These are phyloP conservation scores for Rhamnusium bicolor DNA, from an alignment of 2,888 invertebrate genomes.

Conservation along the genomic window DNA sequence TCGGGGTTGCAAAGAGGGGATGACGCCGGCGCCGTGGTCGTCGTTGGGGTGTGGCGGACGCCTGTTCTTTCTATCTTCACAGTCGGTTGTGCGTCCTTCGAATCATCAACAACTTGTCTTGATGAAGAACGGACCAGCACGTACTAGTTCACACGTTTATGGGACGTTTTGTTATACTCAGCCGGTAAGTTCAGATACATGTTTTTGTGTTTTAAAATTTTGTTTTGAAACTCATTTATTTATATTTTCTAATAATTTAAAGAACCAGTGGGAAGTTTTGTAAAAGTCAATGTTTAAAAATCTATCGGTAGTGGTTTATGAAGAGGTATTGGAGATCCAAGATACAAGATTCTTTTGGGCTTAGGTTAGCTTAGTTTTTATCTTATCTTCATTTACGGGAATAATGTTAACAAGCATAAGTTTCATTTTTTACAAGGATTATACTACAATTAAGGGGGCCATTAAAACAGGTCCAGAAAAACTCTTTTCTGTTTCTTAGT, in stretches of 20 bases:
- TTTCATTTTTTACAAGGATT: too few relatives aligned
- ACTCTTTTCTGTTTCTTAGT: too few relatives aligned
- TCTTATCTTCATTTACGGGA: too few relatives aligned
- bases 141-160: slow-evolving; percentile 35
- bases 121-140: slow-evolving; percentile 36
- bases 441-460: too few relatives aligned
- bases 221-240: too few relatives aligned
- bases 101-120: slow-evolving; percentile 57
- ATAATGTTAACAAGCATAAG: too few relatives aligned
- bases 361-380: too few relatives aligned
- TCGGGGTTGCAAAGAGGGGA: slow-evolving; percentile 54
- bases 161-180: slow-evolving; percentile 9
- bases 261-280: background rate
- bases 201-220: background rate
- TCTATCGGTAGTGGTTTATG: background rate
- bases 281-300: background rate
- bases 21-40: slow-evolving; percentile 67
- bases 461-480: too few relatives aligned
- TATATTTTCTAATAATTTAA: too few relatives aligned
- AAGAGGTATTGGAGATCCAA: too few relatives aligned
- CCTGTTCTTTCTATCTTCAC: slow-evolving; percentile 65
- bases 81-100: slow-evolving; percentile 67
- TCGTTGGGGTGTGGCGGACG: slow-evolving; percentile 70
- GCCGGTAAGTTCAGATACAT: slow-evolving; percentile 19
- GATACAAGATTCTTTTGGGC: too few relatives aligned